A percentile compares a stretch with the other conserved stretches of the same genome.
Evolutionary conservation across 1,140 invertebrate species (phyloP).

Genomic region (Calliphora vicina): DNA sequence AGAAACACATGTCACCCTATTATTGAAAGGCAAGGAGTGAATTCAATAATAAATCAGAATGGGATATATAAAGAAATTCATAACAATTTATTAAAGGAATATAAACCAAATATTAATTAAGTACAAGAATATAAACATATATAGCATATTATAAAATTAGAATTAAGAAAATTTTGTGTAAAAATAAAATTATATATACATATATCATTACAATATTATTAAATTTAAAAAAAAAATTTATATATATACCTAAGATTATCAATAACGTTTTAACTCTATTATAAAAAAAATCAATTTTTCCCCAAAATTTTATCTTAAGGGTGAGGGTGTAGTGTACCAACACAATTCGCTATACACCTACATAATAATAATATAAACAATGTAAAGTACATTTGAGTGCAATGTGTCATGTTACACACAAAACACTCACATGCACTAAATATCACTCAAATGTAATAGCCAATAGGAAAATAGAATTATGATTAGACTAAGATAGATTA

Average conservation of each 20-base stretch:
- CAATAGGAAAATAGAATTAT: not conserved
- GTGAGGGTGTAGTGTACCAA: not conserved
- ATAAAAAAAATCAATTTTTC: no score
- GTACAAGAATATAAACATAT: not conserved
- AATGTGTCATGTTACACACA: not conserved
- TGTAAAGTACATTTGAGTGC: not conserved
- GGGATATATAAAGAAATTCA: not conserved
- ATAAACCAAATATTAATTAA: not conserved
- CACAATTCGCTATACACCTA: not conserved
- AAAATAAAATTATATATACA: no score
- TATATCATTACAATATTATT: no score
- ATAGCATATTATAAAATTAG: no score
- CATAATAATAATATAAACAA: not conserved
- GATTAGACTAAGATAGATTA: not conserved
- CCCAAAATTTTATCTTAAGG: no score
- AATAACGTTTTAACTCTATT: no score
- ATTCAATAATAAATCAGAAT: not conserved
- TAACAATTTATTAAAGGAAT: not conserved
- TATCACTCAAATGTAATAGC: no score
- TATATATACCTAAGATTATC: no score
- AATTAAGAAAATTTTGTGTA: no score
- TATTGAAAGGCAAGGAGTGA: not conserved
- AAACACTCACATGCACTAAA: not conserved
- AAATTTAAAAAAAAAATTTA: no score
- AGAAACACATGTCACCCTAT: not conserved